phyloP scores from a whole-genome alignment of 2,797 vertebrate species.

The Phalanger gymnotis region DNA sequence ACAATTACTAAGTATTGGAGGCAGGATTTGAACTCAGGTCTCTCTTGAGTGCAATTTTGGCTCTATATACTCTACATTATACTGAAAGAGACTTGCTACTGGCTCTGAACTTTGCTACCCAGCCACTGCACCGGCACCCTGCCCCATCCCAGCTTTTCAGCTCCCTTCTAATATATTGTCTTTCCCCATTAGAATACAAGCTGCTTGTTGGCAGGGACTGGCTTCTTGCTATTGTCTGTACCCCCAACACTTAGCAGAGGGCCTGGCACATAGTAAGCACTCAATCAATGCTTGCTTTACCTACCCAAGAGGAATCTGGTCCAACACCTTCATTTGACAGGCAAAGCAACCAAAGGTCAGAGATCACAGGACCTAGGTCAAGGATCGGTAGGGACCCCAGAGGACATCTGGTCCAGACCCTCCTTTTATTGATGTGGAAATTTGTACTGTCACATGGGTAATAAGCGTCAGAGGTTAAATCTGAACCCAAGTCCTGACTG shows the following conservation, averaged over 20 bases:
- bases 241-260: not conserved
- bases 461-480: slow-evolving; percentile 4
- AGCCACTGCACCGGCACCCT: not conserved
- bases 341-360: not conserved
- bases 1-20: not conserved
- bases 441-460: not conserved
- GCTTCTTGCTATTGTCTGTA: not conserved
- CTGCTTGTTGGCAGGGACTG: not conserved
- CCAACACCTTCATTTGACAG: not conserved
- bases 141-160: not conserved
- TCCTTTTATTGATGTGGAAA: slow-evolving; percentile 28
- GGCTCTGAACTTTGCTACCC: not conserved
- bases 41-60: not conserved
- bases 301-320: not conserved
- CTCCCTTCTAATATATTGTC: not conserved
- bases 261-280: not conserved
- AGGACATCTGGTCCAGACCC: not conserved
- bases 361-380: not conserved
- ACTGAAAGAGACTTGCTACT: not conserved
- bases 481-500: not conserved
- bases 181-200: not conserved
- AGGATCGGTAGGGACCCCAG: not conserved
- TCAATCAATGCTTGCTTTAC: not conserved
- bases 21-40: not conserved
- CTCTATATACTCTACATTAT: not conserved